Percentiles rank a stretch among this genome's conserved stretches.
These are phyloP conservation scores for Erpornis zantholeuca DNA, from an alignment of 2,113 vertebrate genomes.

Conservation along the genomic window DNA sequence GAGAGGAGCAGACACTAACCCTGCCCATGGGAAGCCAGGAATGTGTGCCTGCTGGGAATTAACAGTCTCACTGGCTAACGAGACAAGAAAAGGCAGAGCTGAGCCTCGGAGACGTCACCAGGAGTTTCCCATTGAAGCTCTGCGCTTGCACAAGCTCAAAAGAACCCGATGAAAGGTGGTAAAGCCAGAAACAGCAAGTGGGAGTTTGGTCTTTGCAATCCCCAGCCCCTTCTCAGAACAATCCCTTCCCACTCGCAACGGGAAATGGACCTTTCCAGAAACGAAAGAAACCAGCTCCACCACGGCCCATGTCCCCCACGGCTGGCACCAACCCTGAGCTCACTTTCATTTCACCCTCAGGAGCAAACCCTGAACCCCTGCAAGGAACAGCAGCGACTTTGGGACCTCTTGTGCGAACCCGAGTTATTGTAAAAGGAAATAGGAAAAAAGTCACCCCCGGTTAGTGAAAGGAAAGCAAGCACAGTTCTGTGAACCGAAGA, in stretches of 20 bases:
- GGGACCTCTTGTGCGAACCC: not conserved
- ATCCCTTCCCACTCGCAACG: fast-evolving
- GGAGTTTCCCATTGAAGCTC: not conserved
- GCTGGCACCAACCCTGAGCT: not conserved
- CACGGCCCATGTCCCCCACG: fast-evolving
- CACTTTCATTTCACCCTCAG: not conserved
- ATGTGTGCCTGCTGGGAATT: not conserved
- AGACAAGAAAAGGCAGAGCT: not conserved
- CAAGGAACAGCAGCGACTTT: not conserved
- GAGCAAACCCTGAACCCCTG: not conserved
- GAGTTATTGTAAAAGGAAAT: conserved; percentile 1
- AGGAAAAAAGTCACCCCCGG: not conserved
- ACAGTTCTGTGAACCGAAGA: not conserved
- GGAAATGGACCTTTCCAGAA: not conserved
- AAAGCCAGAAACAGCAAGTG: not conserved
- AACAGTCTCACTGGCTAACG: not conserved
- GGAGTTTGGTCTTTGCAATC: not conserved
- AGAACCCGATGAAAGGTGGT: not conserved
- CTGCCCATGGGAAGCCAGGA: not conserved
- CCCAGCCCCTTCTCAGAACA: not conserved
- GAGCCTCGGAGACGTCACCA: not conserved
- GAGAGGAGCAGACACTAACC: not conserved
- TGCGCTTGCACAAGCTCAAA: fast-evolving
- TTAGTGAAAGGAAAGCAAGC: conserved; percentile 33
- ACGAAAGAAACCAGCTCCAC: fast-evolving